Base-by-base conservation (phyloP, 2,888 invertebrate species). In the Lobophora halterata region DNA sequence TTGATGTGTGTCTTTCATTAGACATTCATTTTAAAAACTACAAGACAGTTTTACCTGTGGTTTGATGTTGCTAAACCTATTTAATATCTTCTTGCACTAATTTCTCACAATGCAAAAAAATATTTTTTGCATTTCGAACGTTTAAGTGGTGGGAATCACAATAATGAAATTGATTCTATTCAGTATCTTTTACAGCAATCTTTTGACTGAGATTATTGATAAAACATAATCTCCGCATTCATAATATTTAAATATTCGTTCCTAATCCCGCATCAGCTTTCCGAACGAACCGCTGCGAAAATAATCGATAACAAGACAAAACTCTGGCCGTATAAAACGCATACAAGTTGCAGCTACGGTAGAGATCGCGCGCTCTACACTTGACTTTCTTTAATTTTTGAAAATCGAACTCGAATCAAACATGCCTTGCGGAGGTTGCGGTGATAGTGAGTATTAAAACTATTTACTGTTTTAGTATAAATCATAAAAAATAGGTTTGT, bases 341-440 rank as follows among this genome's bases (percentile, higher is more conserved):
- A 53, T 41, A 48, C 38, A 35, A 37, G 16, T 18, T 10, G 17
- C 34, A 34, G 10, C 31, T 5, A 8, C 25, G 26, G 35, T 17
- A 17, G 37, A 14, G 24, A 32, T 16, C 46, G 40, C 42, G 42
- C 48, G 48, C 38, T 36, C 41, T 24, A 13, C 16, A 21, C 4
- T 25, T 34, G 16, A 8, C 24, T 30, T 30, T 34, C 25, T 38
- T 42, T 44, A 35, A 23, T 44, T 47, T 48, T 43, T 26, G 36
- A 49, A 36, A 37, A 46, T 37, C 46, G 50, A 79, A 73, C n/a
- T n/a, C n/a, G n/a, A n/a, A n/a, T n/a, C n/a, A n/a, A n/a, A 33
- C 52, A 87, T 87, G 87, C 86, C 85, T 69, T 87, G 86, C 58
- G 77, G 67, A 55, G 83, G 85, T 51, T 86, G 86, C 52, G 79